phyloP scores from a whole-genome alignment of 2,888 invertebrate genomes.

The Tachina lurida region DNA sequence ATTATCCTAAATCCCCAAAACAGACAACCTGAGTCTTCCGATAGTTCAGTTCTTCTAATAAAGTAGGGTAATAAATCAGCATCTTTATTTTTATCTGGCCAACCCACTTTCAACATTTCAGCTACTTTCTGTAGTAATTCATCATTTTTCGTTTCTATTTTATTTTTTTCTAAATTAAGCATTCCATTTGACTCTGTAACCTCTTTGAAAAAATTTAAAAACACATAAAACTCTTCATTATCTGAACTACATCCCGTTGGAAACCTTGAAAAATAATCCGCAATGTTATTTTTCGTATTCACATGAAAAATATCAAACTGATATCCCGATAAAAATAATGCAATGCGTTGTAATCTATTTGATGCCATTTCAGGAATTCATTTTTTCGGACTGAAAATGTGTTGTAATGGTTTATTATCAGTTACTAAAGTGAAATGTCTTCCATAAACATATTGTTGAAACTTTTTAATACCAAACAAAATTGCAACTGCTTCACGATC shows the following conservation, averaged over 20 bases:
- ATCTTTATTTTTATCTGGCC: conserved; percentile 34
- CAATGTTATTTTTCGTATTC: conserved; percentile 69
- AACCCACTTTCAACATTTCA: conserved; percentile 2
- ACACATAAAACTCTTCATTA: background rate
- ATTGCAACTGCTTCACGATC: conserved; percentile 11
- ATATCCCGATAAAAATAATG: conserved; percentile 72
- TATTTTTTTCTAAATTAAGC: background rate
- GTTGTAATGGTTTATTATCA: conserved; percentile 74
- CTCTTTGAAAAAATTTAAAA: background rate
- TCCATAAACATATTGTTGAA: conserved; percentile 80
- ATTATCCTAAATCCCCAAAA: conserved; percentile 69
- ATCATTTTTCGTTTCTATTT: background rate
- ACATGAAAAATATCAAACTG: conserved; percentile 69
- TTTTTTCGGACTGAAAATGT: conserved; percentile 77
- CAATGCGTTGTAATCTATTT: conserved; percentile 71
- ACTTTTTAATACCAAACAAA: conserved; percentile 78
- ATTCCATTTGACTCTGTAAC: background rate
- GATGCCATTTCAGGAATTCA: conserved; percentile 78
- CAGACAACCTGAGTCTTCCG: conserved; percentile 51
- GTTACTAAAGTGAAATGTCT: conserved; percentile 79
- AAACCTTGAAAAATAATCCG: conserved; percentile 73
- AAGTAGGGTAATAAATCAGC: conserved; percentile 51
- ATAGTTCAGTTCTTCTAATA: conserved; percentile 46
- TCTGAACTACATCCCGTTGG: conserved; percentile 8
- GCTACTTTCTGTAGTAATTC: conserved; percentile 13